A percentile compares a stretch with the other conserved stretches of the same genome.
These are phyloP conservation scores for Acleris emargana DNA, from an alignment of 2,888 invertebrate species.

Conservation along the genomic window DNA sequence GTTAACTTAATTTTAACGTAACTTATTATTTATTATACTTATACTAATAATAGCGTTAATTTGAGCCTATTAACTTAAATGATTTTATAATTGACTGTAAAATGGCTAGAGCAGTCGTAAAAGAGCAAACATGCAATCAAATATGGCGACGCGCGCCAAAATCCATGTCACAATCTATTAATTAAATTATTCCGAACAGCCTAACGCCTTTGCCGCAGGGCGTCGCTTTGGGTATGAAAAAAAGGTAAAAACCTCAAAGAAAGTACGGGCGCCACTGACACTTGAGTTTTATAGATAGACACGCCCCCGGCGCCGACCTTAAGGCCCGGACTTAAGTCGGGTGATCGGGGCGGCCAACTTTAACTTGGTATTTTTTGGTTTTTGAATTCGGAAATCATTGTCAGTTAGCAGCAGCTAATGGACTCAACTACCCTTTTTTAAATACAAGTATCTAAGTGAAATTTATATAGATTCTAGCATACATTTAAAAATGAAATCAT, in stretches of 20 bases:
- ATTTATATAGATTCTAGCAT: no score
- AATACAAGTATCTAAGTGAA: no score
- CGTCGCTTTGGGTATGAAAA: constrained; percentile 44
- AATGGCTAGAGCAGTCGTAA: constrained; percentile 8
- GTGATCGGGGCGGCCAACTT: background rate
- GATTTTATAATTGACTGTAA: constrained; percentile 29
- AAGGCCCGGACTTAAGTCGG: background rate
- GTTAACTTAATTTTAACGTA: background rate
- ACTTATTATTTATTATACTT: background rate
- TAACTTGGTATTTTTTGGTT: background rate
- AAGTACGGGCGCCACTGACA: constrained; percentile 44
- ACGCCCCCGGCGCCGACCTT: constrained; percentile 35
- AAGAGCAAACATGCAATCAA: constrained; percentile 17
- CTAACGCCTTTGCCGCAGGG: constrained; percentile 50
- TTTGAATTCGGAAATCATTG: background rate
- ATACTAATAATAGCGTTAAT: constrained; percentile 20
- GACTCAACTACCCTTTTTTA: no score
- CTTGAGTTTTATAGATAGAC: constrained; percentile 33
- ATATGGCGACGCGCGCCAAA: constrained; percentile 40
- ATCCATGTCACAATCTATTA: constrained; percentile 48
- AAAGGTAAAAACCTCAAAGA: constrained; percentile 43
- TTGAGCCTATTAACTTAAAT: constrained; percentile 13
- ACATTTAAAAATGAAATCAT: no score
- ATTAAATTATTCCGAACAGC: constrained; percentile 47
- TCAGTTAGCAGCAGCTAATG: no score